phyloP scores from a whole-genome alignment of 2,888 invertebrate genomes.

The Mythimna lalbum region DNA sequence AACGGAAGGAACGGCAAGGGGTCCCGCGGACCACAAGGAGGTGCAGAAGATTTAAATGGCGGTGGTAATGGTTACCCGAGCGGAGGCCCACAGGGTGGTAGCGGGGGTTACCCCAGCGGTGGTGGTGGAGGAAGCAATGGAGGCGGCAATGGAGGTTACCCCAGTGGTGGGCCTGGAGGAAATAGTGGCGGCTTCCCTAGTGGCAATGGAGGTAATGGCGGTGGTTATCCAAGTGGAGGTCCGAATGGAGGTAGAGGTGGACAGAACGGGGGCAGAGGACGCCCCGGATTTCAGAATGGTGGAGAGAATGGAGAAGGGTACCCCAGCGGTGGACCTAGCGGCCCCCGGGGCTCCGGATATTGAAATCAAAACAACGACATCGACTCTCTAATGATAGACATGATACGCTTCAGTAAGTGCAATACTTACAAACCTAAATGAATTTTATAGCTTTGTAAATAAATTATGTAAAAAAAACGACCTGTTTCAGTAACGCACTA shows the following conservation, averaged over 20 bases:
- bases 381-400: slow-evolving; percentile 29
- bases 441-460: slow-evolving; percentile 59
- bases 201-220: slow-evolving; percentile 23
- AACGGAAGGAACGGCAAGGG: slow-evolving; percentile 27
- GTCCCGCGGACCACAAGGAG: slow-evolving; percentile 36
- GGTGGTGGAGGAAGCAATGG: slow-evolving; percentile 52
- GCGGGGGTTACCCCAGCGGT: slow-evolving; percentile 59
- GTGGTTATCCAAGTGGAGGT: slow-evolving; percentile 71
- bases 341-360: slow-evolving; percentile 85
- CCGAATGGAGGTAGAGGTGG: slow-evolving; percentile 64
- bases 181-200: slow-evolving; percentile 31
- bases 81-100: slow-evolving; percentile 53
- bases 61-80: slow-evolving; percentile 54
- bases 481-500: slow-evolving; percentile 34
- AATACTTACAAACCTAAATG: slow-evolving; percentile 41
- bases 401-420: slow-evolving; percentile 41
- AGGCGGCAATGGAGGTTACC: slow-evolving; percentile 47
- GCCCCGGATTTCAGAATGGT: slow-evolving; percentile 61
- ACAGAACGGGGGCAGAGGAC: slow-evolving; percentile 65
- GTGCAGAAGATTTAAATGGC: slow-evolving; percentile 49
- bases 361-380: slow-evolving; percentile 61
- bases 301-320: slow-evolving; percentile 77
- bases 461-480: slow-evolving; percentile 50
- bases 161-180: slow-evolving; percentile 45
- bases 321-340: slow-evolving; percentile 84